phyloP scores from a whole-genome alignment of 2,888 invertebrate species.

The Agrotis clavis region DNA sequence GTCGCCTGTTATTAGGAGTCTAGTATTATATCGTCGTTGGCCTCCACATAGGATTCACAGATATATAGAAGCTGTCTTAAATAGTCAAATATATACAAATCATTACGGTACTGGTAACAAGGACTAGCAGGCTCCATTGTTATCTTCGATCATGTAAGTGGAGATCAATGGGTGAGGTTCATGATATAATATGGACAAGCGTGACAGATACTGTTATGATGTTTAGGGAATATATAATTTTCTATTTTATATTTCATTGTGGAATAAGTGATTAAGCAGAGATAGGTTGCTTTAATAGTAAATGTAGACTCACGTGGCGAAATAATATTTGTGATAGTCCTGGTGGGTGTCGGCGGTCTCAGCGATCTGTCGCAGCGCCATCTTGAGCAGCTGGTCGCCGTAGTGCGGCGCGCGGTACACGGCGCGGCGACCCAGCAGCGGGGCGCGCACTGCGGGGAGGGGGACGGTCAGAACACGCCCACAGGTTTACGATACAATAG shows the following conservation, averaged over 20 bases:
- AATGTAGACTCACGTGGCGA: slow-evolving; percentile 79
- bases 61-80: background rate
- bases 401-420: slow-evolving; percentile 74
- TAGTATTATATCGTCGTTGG: too few species aligned
- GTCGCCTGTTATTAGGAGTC: too few species aligned
- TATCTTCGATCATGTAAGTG: background rate
- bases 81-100: too few species aligned
- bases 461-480: too few species aligned
- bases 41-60: slow-evolving; percentile 1
- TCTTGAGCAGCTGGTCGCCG: slow-evolving; percentile 78
- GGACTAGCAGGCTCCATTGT: background rate
- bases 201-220: background rate
- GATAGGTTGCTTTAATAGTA: too few species aligned
- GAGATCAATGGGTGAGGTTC: background rate
- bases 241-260: too few species aligned
- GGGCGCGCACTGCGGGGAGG: slow-evolving; percentile 66
- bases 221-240: too few species aligned
- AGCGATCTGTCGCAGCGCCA: slow-evolving; percentile 75
- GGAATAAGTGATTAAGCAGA: too few species aligned
- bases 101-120: too few species aligned
- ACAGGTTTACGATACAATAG: too few species aligned
- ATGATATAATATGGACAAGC: background rate
- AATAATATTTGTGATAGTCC: slow-evolving; percentile 79
- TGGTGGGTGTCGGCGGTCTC: slow-evolving; percentile 63
- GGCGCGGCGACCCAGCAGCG: slow-evolving; percentile 74